Conservation (phyloP, 2,888 invertebrate genomes). For the Ametastegia equiseti region DNA sequence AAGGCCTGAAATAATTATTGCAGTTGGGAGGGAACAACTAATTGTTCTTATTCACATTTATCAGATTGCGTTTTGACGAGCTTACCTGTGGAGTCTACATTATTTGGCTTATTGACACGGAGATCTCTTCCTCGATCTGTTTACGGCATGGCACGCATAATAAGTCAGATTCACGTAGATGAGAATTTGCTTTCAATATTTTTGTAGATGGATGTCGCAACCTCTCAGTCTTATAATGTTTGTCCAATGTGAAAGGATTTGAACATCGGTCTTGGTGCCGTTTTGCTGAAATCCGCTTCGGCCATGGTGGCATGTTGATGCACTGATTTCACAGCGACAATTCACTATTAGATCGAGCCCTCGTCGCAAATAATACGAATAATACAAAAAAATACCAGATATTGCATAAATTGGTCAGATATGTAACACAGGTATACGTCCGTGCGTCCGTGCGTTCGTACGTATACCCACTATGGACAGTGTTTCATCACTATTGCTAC, state of each 20-base stretch:
- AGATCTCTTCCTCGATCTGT: neutral
- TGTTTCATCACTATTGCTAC: neutral
- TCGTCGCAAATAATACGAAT: neutral
- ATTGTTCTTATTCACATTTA: neutral
- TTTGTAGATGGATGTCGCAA: neutral
- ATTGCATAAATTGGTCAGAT: neutral
- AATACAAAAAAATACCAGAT: neutral
- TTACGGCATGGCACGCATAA: neutral
- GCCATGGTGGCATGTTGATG: neutral
- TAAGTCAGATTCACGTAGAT: neutral
- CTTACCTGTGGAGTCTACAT: neutral
- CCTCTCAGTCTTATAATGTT: neutral
- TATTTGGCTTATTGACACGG: neutral
- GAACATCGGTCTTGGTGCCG: neutral
- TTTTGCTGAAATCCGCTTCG: neutral
- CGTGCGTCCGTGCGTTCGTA: no score
- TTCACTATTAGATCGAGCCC: neutral
- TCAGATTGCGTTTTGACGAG: neutral
- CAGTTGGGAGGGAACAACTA: neutral
- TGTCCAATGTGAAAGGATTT: neutral
- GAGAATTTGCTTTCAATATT: neutral
- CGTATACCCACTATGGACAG: neutral
- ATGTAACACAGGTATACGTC: neutral
- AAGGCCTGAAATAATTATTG: neutral
- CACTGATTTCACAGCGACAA: neutral